Evolutionary conservation across 2,113 vertebrate species (phyloP), one percentile per base, ranked within the genome.

Genomic region (Scalopus aquaticus): DNA sequence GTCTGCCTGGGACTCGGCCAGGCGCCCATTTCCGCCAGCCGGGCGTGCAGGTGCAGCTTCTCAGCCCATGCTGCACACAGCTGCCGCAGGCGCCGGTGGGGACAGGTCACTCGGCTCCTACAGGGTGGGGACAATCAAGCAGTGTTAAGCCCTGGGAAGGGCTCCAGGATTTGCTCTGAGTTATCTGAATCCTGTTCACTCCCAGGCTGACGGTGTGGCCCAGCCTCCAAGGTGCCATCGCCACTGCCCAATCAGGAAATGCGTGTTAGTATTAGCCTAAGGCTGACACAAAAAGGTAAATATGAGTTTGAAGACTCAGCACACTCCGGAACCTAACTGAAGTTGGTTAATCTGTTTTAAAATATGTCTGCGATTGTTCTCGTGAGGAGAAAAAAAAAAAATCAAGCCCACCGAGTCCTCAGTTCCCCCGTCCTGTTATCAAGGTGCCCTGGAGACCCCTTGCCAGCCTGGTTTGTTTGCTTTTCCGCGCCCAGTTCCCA

Each of bases 281-380:
- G 80, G 84, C 70, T 88, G 87, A 74, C 64, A 84, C 42, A 92
- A 95, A 79, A 79, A 93, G 87, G 92, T 86, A 96, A 97, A 95
- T 96, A 94, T 37, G 81, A 62, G 54, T 54, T 80, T 80, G 91
- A 92, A 96, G 60, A 32, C 46, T 78, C 65, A 78, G 93, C 35
- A 60, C 4, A 42, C 83, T 90, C 49, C 76, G 73, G 64, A 69
- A 77, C 49, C 72, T 93, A 94, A 72, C 15, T 74, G 49, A 88
- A 16, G 62, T 67, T 7, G 15, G 60, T 65, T 78, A 30, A 54
- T 92, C 39, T 94, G 35, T 69, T 49, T 72, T 72, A 44, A 56
- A 94, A 42, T 37, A 80, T 32, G 88, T 95, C 73, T 65, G 24
- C 46, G 77, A 89, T 15, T 32, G 49, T 6, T 19, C 46, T 86